Percentiles rank a stretch among this genome's conserved stretches.
These are phyloP conservation scores for Ptiloglossa arizonensis DNA, from an alignment of 1,140 invertebrate genomes.

Conservation along the genomic window DNA sequence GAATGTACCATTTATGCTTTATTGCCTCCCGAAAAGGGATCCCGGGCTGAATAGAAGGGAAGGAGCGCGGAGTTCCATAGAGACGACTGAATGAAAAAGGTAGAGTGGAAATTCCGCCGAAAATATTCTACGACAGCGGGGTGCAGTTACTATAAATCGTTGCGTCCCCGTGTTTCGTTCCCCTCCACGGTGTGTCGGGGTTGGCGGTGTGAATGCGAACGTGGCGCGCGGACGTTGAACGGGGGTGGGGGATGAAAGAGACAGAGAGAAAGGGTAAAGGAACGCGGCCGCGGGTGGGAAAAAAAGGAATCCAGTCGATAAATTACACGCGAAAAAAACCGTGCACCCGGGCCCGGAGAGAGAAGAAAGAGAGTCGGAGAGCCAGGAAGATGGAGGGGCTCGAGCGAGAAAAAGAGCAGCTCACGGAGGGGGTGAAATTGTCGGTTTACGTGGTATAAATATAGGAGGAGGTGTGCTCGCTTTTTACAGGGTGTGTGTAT, in stretches of 20 bases:
- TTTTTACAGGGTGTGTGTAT: conserved; percentile 32
- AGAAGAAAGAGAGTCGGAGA: conserved; percentile 9
- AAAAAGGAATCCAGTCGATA: conserved; percentile 38
- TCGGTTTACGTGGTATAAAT: conserved; percentile 42
- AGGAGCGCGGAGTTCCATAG: conserved; percentile 9
- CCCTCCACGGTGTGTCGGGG: background rate
- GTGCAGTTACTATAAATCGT: conserved; percentile 76
- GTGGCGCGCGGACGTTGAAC: background rate
- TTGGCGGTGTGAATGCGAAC: conserved; percentile 37
- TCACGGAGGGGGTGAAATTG: conserved; percentile 35
- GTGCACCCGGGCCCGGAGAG: background rate
- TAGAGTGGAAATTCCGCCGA: conserved; percentile 62
- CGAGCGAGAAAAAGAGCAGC: background rate
- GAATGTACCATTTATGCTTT: conserved; percentile 38
- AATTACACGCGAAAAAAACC: conserved; percentile 49
- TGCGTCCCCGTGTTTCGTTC: conserved; percentile 53
- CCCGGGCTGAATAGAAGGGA: conserved; percentile 5
- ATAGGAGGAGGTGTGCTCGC: conserved; percentile 3
- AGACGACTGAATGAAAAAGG: conserved; percentile 45
- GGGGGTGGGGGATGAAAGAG: background rate
- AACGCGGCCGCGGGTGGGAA: conserved; percentile 8
- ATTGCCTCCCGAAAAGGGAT: conserved; percentile 3
- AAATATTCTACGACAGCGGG: conserved; percentile 74
- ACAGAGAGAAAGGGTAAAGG: conserved; percentile 18
- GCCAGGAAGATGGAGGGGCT: conserved; percentile 43